These are phyloP conservation scores for Dermolepida albohirtum DNA, from an alignment of 2,888 invertebrate genomes.

Conservation along the genomic window DNA sequence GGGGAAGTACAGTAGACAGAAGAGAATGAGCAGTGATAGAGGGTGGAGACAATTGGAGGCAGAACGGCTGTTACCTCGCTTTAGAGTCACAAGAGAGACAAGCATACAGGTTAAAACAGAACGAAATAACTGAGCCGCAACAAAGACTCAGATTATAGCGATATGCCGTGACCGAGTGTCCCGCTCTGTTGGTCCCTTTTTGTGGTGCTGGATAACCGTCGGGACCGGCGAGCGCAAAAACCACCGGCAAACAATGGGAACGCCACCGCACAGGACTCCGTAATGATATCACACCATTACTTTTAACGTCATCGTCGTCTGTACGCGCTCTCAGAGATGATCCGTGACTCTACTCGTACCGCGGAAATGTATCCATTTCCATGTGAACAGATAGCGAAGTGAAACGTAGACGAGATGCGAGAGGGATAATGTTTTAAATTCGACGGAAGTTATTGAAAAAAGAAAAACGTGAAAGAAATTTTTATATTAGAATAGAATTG, in stretches of 20 bases:
- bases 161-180: slow-evolving; percentile 55
- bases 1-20: slow-evolving; percentile 13
- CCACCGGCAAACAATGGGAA: slow-evolving; percentile 28
- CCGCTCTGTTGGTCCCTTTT: slow-evolving; percentile 51
- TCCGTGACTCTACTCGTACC: slow-evolving; percentile 24
- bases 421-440: slow-evolving; percentile 33
- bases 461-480: not conserved
- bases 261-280: slow-evolving; percentile 33
- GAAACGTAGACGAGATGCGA: slow-evolving; percentile 15
- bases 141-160: slow-evolving; percentile 56
- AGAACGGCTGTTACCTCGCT: not conserved
- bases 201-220: slow-evolving; percentile 41
- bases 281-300: slow-evolving; percentile 38
- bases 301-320: slow-evolving; percentile 33
- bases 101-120: slow-evolving; percentile 13
- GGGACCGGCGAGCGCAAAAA: slow-evolving; percentile 33
- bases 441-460: slow-evolving; percentile 33
- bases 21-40: not conserved
- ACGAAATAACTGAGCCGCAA: slow-evolving; percentile 43
- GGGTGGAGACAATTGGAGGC: slow-evolving; percentile 1
- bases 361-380: slow-evolving; percentile 32
- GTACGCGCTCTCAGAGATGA: slow-evolving; percentile 26
- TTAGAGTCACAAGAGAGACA: slow-evolving; percentile 10
- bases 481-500: too few species aligned
- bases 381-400: slow-evolving; percentile 22